These are phyloP conservation scores for Drosophila funebris DNA, from an alignment of 1,140 invertebrate genomes.

Conservation along the genomic window DNA sequence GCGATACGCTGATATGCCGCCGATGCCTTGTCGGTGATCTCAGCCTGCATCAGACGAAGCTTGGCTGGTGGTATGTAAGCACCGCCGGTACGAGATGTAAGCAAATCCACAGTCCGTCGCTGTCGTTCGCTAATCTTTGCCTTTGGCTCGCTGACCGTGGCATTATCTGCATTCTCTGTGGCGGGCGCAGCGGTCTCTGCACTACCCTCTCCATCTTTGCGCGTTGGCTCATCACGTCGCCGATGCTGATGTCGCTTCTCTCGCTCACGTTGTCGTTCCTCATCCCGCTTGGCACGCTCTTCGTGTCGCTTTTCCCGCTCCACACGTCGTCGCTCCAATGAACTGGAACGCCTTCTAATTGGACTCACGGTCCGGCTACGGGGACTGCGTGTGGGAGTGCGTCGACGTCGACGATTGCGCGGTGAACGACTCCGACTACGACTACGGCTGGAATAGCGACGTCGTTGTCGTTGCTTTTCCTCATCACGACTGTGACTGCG, in stretches of 20 bases:
- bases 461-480: background rate
- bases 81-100: slow-evolving; percentile 95
- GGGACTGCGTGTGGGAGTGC: slow-evolving; percentile 39
- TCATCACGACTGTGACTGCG: slow-evolving; percentile 46
- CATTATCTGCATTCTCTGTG: slow-evolving; percentile 56
- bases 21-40: slow-evolving; percentile 96
- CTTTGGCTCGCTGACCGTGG: slow-evolving; percentile 66
- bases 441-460: slow-evolving; percentile 16
- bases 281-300: slow-evolving; percentile 58
- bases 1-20: slow-evolving; percentile 97
- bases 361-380: slow-evolving; percentile 57
- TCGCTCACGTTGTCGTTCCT: slow-evolving; percentile 52
- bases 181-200: slow-evolving; percentile 17
- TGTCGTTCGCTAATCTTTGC: slow-evolving; percentile 79
- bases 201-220: background rate
- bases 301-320: slow-evolving; percentile 71
- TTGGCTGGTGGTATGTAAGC: slow-evolving; percentile 99
- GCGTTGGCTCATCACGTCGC: background rate
- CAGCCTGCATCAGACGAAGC: slow-evolving; percentile 95
- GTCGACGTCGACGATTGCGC: slow-evolving; percentile 46
- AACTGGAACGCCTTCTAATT: slow-evolving; percentile 59
- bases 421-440: slow-evolving; percentile 43
- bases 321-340: slow-evolving; percentile 63
- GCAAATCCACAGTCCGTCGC: slow-evolving; percentile 86
- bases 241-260: slow-evolving; percentile 56